Evolutionary conservation across 2,113 vertebrate genomes (phyloP), one percentile per base, ranked within the genome.

Genomic region (Anhinga anhinga): DNA sequence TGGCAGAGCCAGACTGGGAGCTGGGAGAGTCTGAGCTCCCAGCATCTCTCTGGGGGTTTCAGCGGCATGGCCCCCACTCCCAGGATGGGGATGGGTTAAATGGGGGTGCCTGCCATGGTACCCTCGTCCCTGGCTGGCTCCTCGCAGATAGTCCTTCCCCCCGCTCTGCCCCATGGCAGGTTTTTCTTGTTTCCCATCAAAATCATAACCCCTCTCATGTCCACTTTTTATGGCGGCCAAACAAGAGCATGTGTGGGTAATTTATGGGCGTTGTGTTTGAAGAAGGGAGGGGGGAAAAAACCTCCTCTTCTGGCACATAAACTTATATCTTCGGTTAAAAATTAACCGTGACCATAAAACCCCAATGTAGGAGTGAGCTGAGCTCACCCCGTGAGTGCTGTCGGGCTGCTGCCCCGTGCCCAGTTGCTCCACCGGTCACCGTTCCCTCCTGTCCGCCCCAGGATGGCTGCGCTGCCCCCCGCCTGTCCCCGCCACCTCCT

Each of bases 401-500:
- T 44, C 5, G 1, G 32, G 52, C 65, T 84, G 49, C 36, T 8
- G 8, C 5, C 40, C 66, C 2, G 1, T 2, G 1, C 21, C 40
- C 40, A 15, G 11, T 32, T n/a, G 3, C 7, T 15, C 45, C 11
- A 4, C n/a, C 2, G 3, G 76, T 40, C 91, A n/a, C 76, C 3
- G 7, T 56, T 42, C 29, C 38, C 40, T 79, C 56, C 84, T 56
- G 50, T 23, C 55, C 13, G 0, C 55, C 17, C 47, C 1, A 1
- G 34, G 15, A 96, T 96, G 97, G 78, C 85, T 2, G 0, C 3
- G 8, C 13, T 42, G 3, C 27, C 67, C n/a, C 93, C 92, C 1
- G 38, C 94, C 38, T 61, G 34, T 65, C 85, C 98, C 26, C 95
- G 23, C 17, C 76, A 97, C 45, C 97, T 86, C 50, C 91, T 99